phyloP scores from a whole-genome alignment of 1,140 invertebrate genomes.

The Lethocerus indicus region DNA sequence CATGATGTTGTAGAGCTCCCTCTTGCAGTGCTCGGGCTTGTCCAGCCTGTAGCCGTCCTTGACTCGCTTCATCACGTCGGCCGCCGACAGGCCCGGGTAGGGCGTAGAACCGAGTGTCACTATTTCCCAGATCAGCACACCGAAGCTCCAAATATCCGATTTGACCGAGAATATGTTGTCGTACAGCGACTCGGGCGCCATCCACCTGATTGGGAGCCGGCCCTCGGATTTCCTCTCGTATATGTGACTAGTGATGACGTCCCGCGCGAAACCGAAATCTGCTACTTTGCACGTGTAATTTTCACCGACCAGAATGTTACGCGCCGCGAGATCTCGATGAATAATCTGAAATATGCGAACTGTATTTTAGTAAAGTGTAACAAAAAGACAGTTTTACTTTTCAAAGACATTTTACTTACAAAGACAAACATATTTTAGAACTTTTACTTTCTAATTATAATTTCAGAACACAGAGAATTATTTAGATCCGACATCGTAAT shows the following conservation, averaged over 20 bases:
- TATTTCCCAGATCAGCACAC: slow-evolving; percentile 84
- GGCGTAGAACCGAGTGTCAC: slow-evolving; percentile 79
- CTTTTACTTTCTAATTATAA: no score
- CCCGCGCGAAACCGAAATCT: slow-evolving; percentile 84
- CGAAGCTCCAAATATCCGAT: slow-evolving; percentile 88
- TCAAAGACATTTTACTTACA: no score
- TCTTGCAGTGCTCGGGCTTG: slow-evolving; percentile 73
- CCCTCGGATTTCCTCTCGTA: slow-evolving; percentile 87
- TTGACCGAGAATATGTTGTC: slow-evolving; percentile 83
- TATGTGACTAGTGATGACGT: slow-evolving; percentile 63
- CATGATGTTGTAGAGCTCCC: slow-evolving; percentile 86
- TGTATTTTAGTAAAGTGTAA: no score
- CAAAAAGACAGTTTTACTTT: no score
- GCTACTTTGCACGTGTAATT: slow-evolving; percentile 83
- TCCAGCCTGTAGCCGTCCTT: slow-evolving; percentile 38
- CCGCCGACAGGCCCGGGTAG: slow-evolving; percentile 69
- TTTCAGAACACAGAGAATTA: no score
- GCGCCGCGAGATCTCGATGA: slow-evolving; percentile 77
- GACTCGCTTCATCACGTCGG: slow-evolving; percentile 47
- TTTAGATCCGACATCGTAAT: no score
- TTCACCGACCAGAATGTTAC: slow-evolving; percentile 76
- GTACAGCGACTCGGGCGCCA: slow-evolving; percentile 84
- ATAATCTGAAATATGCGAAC: slow-evolving; percentile 61
- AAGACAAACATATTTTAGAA: no score
- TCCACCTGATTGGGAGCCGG: slow-evolving; percentile 57